These are phyloP conservation scores for Anas platyrhynchos DNA, from an alignment of 2,113 vertebrate genomes.

Conservation along the genomic window DNA sequence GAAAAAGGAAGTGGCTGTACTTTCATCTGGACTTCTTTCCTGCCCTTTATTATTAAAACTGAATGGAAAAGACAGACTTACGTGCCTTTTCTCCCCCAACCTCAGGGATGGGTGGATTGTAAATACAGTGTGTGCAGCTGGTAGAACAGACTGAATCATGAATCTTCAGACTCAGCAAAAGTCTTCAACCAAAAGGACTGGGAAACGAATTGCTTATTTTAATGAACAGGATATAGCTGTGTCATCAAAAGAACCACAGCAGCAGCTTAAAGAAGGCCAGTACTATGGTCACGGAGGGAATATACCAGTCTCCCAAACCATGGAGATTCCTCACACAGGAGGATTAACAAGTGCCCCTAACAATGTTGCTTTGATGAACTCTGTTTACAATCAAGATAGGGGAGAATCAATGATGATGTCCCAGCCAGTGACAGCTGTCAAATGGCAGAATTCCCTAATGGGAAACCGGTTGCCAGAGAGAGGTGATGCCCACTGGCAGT, in stretches of 20 bases:
- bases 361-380: slow-evolving; percentile 85
- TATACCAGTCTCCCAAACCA: slow-evolving; percentile 72
- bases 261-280: slow-evolving; percentile 84
- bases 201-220: slow-evolving; percentile 91
- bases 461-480: slow-evolving; percentile 85
- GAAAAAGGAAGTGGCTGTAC: slow-evolving; percentile 21
- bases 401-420: slow-evolving; percentile 87
- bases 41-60: background rate
- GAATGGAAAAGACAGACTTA: slow-evolving; percentile 22
- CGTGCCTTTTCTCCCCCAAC: slow-evolving; percentile 21
- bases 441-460: slow-evolving; percentile 83
- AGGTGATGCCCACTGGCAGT: slow-evolving; percentile 83
- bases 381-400: slow-evolving; percentile 90
- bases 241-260: slow-evolving; percentile 82
- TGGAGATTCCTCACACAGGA: slow-evolving; percentile 78
- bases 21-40: slow-evolving; percentile 21
- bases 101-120: slow-evolving; percentile 57
- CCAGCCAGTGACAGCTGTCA: slow-evolving; percentile 86
- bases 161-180: slow-evolving; percentile 94
- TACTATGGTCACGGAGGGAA: slow-evolving; percentile 81
- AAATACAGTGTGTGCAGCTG: background rate
- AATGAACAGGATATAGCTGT: slow-evolving; percentile 80
- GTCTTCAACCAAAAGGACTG: slow-evolving; percentile 88
- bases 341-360: slow-evolving; percentile 76
- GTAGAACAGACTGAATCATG: slow-evolving; percentile 82